These are phyloP conservation scores for Heliconius himera DNA, from an alignment of 1,140 invertebrate genomes.

Conservation along the genomic window DNA sequence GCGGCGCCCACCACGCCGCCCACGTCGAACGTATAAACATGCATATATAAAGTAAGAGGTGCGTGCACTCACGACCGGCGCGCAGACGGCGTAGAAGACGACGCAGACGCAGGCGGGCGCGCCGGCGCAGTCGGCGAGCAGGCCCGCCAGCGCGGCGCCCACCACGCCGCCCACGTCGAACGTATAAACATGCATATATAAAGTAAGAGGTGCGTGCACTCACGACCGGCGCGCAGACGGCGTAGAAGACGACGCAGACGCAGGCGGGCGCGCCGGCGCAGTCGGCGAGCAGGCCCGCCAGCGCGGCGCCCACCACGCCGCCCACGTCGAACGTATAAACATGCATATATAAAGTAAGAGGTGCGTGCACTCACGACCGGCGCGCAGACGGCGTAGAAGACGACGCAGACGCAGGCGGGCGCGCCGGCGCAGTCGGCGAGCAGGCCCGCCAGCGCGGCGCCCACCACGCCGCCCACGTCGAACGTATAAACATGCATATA, in stretches of 20 bases:
- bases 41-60: too few relatives aligned
- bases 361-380: slow-evolving; percentile 89
- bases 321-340: slow-evolving; percentile 98
- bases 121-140: slow-evolving; percentile 91
- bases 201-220: slow-evolving; percentile 52
- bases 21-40: slow-evolving; percentile 97
- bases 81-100: slow-evolving; percentile 89
- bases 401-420: slow-evolving; percentile 91
- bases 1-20: slow-evolving; percentile 95
- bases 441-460: slow-evolving; percentile 93
- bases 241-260: slow-evolving; percentile 92
- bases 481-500: slow-evolving; percentile 87
- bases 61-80: slow-evolving; percentile 90
- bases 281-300: slow-evolving; percentile 94
- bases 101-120: slow-evolving; percentile 93
- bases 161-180: slow-evolving; percentile 96
- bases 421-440: slow-evolving; percentile 92
- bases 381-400: slow-evolving; percentile 90
- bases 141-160: slow-evolving; percentile 93
- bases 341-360: too few relatives aligned
- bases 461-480: slow-evolving; percentile 94
- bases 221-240: slow-evolving; percentile 91
- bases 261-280: slow-evolving; percentile 90
- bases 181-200: slow-evolving; percentile 70
- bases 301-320: slow-evolving; percentile 92